Percentiles rank a stretch among this genome's conserved stretches.
Evolutionary conservation across 92 coral and sea anemone genomes (phyloP).

Genomic region (Parazoanthus swiftii): DNA sequence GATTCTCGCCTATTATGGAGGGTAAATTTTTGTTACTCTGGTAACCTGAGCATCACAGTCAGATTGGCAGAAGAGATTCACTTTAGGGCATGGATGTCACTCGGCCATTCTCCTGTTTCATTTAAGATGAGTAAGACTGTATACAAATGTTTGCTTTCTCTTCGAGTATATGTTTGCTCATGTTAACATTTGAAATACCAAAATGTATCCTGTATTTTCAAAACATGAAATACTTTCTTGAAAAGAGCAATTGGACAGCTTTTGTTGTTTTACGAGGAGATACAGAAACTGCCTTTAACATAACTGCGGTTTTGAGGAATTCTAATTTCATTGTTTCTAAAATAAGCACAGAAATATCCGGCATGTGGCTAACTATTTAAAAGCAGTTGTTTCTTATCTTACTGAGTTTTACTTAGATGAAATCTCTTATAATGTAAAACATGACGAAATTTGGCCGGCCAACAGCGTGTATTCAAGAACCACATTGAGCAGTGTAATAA

Average conservation of each 20-base stretch:
- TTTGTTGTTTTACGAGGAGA: constrained; percentile 13
- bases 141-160: constrained; percentile 2
- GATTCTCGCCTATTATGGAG: not conserved
- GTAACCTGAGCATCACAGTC: not conserved
- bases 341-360: constrained; percentile 3
- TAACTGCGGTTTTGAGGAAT: constrained; percentile 40
- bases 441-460: not conserved
- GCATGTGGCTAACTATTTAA: constrained; percentile 12
- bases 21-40: constrained; percentile 20
- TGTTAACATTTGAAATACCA: not conserved
- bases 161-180: not conserved
- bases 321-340: constrained; percentile 3
- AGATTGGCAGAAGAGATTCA: not conserved
- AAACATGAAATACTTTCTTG: not conserved
- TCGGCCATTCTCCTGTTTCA: not conserved
- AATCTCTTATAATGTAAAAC: constrained; percentile 4
- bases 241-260: constrained; percentile 38
- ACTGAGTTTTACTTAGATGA: not conserved
- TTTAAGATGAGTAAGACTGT: not conserved
- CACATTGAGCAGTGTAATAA: constrained; percentile 35
- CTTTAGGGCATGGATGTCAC: not conserved
- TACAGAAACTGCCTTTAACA: not conserved
- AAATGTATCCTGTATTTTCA: not conserved
- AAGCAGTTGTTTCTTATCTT: constrained; percentile 16
- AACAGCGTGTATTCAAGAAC: not conserved